Conservation (phyloP, 2,113 vertebrate species). For the Tyto alba region DNA sequence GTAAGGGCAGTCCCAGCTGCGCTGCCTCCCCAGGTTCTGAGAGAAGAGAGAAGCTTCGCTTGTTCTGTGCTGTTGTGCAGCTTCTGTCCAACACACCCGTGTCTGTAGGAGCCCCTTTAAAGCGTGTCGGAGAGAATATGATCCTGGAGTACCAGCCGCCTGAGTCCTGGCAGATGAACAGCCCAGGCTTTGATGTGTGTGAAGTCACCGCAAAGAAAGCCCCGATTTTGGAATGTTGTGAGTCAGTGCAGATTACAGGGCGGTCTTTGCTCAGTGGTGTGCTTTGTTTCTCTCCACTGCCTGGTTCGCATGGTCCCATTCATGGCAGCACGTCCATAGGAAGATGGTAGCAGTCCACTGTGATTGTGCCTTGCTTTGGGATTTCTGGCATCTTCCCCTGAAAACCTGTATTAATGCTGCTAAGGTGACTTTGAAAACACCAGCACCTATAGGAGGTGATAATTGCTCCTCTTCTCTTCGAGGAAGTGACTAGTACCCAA, state of each 20-base stretch:
- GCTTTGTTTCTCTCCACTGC: background rate
- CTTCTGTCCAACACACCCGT: background rate
- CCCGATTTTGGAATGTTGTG: background rate
- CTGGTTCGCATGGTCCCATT: background rate
- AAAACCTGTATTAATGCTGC: background rate
- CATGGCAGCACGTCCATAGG: background rate
- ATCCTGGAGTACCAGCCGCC: background rate
- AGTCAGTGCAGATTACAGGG: background rate
- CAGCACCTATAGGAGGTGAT: background rate
- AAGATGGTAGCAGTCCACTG: background rate
- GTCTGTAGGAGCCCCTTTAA: background rate
- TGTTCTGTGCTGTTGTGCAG: background rate
- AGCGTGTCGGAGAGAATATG: background rate
- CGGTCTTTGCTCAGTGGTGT: background rate
- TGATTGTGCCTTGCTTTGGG: background rate
- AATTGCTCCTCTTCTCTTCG: background rate
- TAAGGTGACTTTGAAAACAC: background rate
- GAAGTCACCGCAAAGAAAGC: background rate
- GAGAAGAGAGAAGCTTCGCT: background rate
- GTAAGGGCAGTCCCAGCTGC: background rate
- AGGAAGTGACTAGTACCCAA: background rate
- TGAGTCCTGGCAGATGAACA: background rate
- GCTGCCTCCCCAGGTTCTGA: background rate
- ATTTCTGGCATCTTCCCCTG: background rate
- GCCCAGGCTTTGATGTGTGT: background rate